phyloP scores from a whole-genome alignment of 2,113 vertebrate genomes.

The Indicator maculatus region DNA sequence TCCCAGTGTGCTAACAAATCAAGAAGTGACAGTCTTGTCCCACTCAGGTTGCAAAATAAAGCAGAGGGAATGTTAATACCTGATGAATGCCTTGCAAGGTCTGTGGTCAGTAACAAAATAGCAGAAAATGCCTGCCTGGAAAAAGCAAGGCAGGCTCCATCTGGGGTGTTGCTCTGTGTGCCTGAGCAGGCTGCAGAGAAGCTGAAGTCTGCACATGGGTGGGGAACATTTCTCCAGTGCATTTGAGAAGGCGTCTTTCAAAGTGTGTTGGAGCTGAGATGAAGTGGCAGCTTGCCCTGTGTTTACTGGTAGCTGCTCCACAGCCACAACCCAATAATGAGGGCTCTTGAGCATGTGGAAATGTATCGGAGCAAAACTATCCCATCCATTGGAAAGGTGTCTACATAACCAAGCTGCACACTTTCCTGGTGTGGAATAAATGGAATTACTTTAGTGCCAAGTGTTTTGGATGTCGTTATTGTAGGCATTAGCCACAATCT shows the following conservation, averaged over 20 bases:
- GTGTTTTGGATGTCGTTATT: constrained; percentile 55
- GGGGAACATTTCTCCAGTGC: neutral
- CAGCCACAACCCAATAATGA: neutral
- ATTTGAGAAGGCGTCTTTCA: neutral
- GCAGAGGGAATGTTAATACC: neutral
- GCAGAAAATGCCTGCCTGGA: neutral
- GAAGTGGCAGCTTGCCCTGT: neutral
- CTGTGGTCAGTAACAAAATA: neutral
- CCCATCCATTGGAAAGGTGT: constrained; percentile 7
- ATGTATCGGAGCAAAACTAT: neutral
- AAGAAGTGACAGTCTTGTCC: neutral
- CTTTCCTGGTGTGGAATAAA: constrained; percentile 62
- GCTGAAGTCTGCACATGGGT: too few relatives aligned
- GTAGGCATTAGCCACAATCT: neutral
- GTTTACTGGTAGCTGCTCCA: neutral
- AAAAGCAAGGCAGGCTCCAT: neutral
- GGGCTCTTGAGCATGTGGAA: constrained; percentile 30
- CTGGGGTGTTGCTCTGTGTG: neutral
- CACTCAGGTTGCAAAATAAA: neutral
- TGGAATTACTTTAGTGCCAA: constrained; percentile 33
- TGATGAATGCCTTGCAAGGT: neutral
- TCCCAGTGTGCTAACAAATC: constrained; percentile 15
- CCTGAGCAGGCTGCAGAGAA: neutral
- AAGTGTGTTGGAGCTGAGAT: neutral
- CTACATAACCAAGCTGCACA: constrained; percentile 6